These are phyloP conservation scores for Palythoa caribaeorum DNA, from an alignment of 92 coral and sea anemone species.

Conservation along the genomic window DNA sequence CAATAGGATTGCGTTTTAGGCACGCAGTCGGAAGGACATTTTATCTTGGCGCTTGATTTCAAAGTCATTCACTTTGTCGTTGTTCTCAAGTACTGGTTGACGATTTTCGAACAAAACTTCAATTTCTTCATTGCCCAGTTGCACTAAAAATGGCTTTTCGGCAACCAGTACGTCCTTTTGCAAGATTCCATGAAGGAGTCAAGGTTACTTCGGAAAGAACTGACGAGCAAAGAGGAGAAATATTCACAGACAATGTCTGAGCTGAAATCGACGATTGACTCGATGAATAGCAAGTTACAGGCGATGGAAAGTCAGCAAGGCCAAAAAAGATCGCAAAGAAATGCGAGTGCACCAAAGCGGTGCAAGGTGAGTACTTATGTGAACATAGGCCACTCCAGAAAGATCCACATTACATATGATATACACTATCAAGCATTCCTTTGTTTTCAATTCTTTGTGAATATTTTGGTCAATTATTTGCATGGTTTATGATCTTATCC, in stretches of 20 bases:
- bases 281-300: slow-evolving; percentile 24
- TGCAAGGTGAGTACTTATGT: slow-evolving; percentile 35
- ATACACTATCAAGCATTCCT: background rate
- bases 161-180: slow-evolving; percentile 38
- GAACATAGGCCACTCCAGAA: background rate
- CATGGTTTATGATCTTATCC: slow-evolving; percentile 7
- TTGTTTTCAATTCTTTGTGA: slow-evolving; percentile 9
- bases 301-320: slow-evolving; percentile 31
- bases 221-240: slow-evolving; percentile 25
- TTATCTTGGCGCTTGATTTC: slow-evolving; percentile 7
- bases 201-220: slow-evolving; percentile 26
- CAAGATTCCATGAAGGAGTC: slow-evolving; percentile 21
- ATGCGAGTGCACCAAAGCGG: slow-evolving; percentile 8
- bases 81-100: background rate
- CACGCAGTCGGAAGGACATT: slow-evolving; percentile 24
- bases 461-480: background rate
- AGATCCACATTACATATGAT: background rate
- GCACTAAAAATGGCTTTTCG: slow-evolving; percentile 29
- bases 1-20: slow-evolving; percentile 21
- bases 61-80: background rate
- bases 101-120: background rate
- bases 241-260: slow-evolving; percentile 18
- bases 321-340: slow-evolving; percentile 15
- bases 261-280: slow-evolving; percentile 21
- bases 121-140: background rate